Base-by-base conservation (phyloP, 2,797 vertebrate species). In the Lacerta viridis region DNA sequence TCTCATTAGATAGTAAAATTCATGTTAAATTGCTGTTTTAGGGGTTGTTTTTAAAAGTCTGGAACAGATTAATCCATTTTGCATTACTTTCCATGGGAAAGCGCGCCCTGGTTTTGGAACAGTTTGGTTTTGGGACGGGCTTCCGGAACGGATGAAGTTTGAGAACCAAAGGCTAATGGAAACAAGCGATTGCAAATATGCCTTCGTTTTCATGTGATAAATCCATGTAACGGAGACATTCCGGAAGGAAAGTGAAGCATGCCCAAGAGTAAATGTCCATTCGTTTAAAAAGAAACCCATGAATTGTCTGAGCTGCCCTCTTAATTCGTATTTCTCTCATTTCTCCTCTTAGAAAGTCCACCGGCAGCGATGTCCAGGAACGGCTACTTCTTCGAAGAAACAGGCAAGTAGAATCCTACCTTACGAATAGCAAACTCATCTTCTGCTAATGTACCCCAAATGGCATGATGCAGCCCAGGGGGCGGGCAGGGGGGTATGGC, bases 321-420 rank as follows among this genome's bases (percentile, higher is more conserved):
- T 84, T 25, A 64, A 79, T 20, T 76, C 39, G 33, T 4, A 0
- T 85, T 50, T 68, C 20, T 0, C 0, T 50, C 43, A 29, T 2
- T 82, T 86, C 91, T 55, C 88, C 83, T 89, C 94, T 83, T 96
- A 99, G 99, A 98, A 94, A 97, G 95, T 90, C 97, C 98, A 92
- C 97, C 97, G 88, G 97, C 98, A 96, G 97, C 97, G 75, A 99
- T 98, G 98, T 98, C 99, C 93, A 98, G 98, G 96, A 98, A 99
- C 97, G 98, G 98, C 95, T 98, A 98, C 97, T 97, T 98, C 96
- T 98, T 98, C 96, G 98, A 99, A 97, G 98, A 99, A 97, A 98
- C 98, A 95, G 98, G 98, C 98, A 97, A 98, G 98, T 98, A 90
- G 88, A 81, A 17, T 89, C 89, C 92, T 23, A 43, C 41, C 2